Base-by-base conservation (phyloP, 2,888 invertebrate genomes). In the Caradrina kadenii region DNA sequence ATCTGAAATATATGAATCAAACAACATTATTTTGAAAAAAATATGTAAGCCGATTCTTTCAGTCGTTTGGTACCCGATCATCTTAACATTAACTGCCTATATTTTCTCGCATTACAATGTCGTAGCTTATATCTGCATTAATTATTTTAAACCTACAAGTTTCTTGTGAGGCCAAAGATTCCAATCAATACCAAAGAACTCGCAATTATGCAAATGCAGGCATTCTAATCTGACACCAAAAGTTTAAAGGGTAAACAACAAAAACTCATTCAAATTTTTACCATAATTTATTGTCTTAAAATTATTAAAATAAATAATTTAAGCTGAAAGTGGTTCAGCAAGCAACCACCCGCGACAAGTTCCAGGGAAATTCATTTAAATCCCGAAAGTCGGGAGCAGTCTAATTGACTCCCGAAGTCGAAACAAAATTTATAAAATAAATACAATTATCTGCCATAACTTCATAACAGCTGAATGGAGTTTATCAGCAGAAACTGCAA, bases 221-320 rank as follows among this genome's bases (percentile, higher is more conserved):
- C 55, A 35, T 17, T 31, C 50, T 55, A 48, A 69, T 73, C 56
- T 48, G 48, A n/a, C 49, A 59, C 15, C 48, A 48, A 48, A 65
- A 50, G 26, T 56, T 56, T 50, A 22, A n/a, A 50, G 50, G 55
- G 53, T 54, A 66, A 67, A 65, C 62, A 55, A 76, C 63, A 75
- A 69, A 81, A 76, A 77, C 69, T 17, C 35, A 35, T 8, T 7
- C 21, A 69, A 45, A 67, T 77, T 70, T 73, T 75, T 78, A 68
- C 21, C 63, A 81, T 81, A 73, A 80, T 87, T 87, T 88, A 87
- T 81, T 87, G 62, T 76, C 85, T 86, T 88, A 87, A 79, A 69
- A 77, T 84, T 84, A 82, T 70, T 81, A 81, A 81, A 89, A 88
- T 88, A 88, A 89, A 87, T 89, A 84, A 87, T 85, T 84, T 82